Conservation (phyloP, 1,140 invertebrate species). For the Agrilus planipennis region DNA sequence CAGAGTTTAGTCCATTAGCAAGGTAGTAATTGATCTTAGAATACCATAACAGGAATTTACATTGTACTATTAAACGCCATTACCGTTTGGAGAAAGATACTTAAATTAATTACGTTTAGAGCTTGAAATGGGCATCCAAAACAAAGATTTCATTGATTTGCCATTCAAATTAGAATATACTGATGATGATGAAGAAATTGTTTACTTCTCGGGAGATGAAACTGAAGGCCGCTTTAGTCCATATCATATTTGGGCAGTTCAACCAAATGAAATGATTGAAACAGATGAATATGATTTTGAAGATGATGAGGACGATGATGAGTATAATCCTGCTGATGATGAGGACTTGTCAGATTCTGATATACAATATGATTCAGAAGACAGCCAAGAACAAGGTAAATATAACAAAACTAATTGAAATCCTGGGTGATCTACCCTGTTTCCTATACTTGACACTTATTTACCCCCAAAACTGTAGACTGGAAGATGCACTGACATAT, state of each 20-base stretch:
- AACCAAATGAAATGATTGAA: conserved; percentile 3
- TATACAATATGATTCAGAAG: background rate
- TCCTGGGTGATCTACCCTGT: no score
- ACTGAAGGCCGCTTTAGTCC: conserved; percentile 2
- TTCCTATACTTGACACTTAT: no score
- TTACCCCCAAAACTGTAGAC: no score
- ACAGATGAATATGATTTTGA: conserved; percentile 2
- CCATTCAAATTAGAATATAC: conserved; percentile 5
- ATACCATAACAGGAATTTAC: no score
- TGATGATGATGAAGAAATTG: conserved; percentile 6
- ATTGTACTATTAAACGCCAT: no score
- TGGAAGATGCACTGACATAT: no score
- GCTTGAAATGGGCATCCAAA: background rate
- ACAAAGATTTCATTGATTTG: conserved; percentile 4
- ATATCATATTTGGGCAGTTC: background rate
- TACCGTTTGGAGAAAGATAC: background rate
- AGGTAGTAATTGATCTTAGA: no score
- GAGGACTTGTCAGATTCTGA: conserved; percentile 4
- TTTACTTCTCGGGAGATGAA: conserved; percentile 2
- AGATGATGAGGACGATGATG: background rate
- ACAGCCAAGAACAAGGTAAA: conserved; percentile 1
- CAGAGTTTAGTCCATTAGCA: no score
- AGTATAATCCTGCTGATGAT: background rate
- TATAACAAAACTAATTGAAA: background rate
- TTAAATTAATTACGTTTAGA: background rate